These are phyloP conservation scores for Drosophila kepulauana DNA, from an alignment of 1,140 invertebrate genomes.

Conservation along the genomic window DNA sequence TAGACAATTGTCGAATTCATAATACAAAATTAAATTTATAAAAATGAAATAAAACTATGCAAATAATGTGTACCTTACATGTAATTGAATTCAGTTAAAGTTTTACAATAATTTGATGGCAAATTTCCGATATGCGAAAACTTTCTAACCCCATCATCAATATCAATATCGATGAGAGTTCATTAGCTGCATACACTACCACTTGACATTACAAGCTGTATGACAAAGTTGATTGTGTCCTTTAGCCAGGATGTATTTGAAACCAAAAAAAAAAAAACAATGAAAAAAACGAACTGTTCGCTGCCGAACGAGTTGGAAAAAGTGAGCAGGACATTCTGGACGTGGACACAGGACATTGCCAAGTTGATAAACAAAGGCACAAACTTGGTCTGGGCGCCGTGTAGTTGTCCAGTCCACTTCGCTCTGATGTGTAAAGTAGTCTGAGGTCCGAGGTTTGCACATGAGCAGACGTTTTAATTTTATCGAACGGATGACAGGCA, in stretches of 20 bases:
- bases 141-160: constrained; percentile 7
- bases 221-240: constrained; percentile 26
- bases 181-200: constrained; percentile 4
- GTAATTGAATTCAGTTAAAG: background rate
- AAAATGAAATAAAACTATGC: background rate
- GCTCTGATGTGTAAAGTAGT: constrained; percentile 15
- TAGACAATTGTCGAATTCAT: too few relatives aligned
- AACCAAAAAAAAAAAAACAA: background rate
- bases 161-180: background rate
- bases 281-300: background rate
- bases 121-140: constrained; percentile 8
- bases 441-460: constrained; percentile 54
- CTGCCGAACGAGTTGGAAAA: constrained; percentile 40
- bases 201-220: constrained; percentile 17
- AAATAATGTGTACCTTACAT: background rate
- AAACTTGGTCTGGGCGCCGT: constrained; percentile 46
- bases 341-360: constrained; percentile 35
- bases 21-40: background rate
- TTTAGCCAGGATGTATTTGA: background rate
- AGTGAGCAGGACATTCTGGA: constrained; percentile 30
- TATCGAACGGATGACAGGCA: constrained; percentile 71
- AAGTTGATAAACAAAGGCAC: constrained; percentile 70
- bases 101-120: background rate
- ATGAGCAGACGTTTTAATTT: constrained; percentile 80
- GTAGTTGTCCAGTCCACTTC: constrained; percentile 20